phyloP scores from a whole-genome alignment of 2,888 invertebrate genomes.

The Polydrusus pterygomalis region DNA sequence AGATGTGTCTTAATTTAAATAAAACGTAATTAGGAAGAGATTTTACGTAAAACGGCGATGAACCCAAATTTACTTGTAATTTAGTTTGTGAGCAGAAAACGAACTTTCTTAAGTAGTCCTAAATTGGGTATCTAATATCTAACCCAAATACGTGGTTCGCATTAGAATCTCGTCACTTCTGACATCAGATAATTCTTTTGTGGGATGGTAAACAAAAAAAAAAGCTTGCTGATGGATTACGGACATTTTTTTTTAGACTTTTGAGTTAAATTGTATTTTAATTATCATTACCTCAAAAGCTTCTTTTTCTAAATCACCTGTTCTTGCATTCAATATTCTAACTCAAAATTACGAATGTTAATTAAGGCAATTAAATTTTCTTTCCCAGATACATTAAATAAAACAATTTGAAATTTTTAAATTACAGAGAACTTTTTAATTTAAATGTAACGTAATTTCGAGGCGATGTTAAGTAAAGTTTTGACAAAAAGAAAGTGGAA shows the following conservation, averaged over 20 bases:
- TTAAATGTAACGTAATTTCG: not conserved
- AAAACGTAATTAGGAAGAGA: constrained; percentile 19
- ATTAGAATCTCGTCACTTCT: not conserved
- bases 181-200: not conserved
- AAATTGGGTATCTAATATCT: constrained; percentile 13
- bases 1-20: constrained; percentile 25
- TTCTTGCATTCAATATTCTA: too few species aligned
- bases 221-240: too few species aligned
- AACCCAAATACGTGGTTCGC: constrained; percentile 9
- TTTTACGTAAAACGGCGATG: constrained; percentile 7
- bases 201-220: not conserved
- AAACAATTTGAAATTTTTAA: not conserved
- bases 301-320: too few species aligned
- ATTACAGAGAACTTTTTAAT: not conserved
- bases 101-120: constrained; percentile 2
- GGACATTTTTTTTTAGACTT: too few species aligned
- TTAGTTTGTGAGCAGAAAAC: constrained; percentile 3
- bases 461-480: not conserved
- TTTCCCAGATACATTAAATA: not conserved
- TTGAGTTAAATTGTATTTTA: too few species aligned
- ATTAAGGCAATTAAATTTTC: not conserved
- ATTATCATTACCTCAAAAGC: too few species aligned
- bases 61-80: constrained; percentile 11
- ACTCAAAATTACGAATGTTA: too few species aligned
- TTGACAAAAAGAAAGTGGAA: not conserved